These are phyloP conservation scores for Caenorhabditis zanzibari DNA, from an alignment of 2,888 invertebrate species.

Conservation along the genomic window DNA sequence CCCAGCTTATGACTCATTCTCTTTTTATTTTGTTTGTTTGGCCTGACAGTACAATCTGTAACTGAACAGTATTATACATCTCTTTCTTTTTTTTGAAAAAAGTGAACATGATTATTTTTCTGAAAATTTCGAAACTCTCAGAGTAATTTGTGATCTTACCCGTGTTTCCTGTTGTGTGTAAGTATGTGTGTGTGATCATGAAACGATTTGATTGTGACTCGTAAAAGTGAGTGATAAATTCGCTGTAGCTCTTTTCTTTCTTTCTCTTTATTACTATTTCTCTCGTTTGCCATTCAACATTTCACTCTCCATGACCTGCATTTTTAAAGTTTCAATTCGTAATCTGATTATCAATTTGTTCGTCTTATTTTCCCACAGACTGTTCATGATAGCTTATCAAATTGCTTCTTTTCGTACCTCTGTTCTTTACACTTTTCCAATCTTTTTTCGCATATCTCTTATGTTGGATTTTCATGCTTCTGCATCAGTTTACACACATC, in stretches of 20 bases:
- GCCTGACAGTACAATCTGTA: conserved; percentile 6
- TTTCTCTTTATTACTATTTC: conserved; percentile 41
- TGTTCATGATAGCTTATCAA: conserved; percentile 41
- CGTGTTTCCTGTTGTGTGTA: conserved; percentile 29
- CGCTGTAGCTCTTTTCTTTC: conserved; percentile 39
- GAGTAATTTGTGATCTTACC: conserved; percentile 30
- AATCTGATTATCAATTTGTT: conserved; percentile 30
- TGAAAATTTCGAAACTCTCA: conserved; percentile 6
- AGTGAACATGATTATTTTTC: not conserved
- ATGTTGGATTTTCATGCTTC: not conserved
- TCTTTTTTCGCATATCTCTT: conserved; percentile 18
- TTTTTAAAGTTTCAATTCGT: conserved; percentile 13
- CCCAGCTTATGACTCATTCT: conserved; percentile 26
- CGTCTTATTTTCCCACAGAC: conserved; percentile 14
- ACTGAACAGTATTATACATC: conserved; percentile 25
- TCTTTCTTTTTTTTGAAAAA: not conserved
- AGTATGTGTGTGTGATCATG: conserved; percentile 49
- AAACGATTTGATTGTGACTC: conserved; percentile 55
- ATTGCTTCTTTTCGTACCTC: not conserved
- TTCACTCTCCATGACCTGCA: conserved; percentile 23
- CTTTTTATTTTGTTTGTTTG: conserved; percentile 19
- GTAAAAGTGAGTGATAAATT: conserved; percentile 63
- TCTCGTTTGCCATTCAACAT: conserved; percentile 3
- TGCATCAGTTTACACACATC: conserved; percentile 18
- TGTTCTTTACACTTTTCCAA: conserved; percentile 16